A percentile compares a stretch with the other conserved stretches of the same genome.
Conservation (phyloP, 2,888 invertebrate species). For the Dastarcus helophoroides region DNA sequence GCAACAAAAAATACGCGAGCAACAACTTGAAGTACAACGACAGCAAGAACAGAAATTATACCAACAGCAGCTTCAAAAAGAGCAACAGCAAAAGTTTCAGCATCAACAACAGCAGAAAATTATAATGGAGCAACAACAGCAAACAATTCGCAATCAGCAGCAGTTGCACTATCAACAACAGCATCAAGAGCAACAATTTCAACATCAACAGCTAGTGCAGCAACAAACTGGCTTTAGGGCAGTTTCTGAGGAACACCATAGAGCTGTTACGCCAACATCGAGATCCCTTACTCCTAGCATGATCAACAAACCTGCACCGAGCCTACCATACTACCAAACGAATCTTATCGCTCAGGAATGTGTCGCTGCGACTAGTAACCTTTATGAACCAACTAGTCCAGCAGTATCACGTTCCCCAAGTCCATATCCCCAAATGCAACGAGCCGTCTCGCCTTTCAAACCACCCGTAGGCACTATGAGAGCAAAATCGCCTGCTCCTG, state of each 20-base stretch:
- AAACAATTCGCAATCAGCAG: constrained; percentile 4
- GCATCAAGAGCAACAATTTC: constrained; percentile 7
- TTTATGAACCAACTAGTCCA: constrained; percentile 50
- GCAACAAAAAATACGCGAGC: no score
- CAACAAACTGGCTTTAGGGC: constrained; percentile 42
- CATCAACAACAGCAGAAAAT: constrained; percentile 8
- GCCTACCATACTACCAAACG: constrained; percentile 69
- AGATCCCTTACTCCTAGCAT: constrained; percentile 58
- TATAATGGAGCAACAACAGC: background rate
- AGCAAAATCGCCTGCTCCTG: constrained; percentile 57
- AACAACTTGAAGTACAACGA: constrained; percentile 16
- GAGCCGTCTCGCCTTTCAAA: constrained; percentile 29
- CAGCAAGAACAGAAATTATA: constrained; percentile 12
- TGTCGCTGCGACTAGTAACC: constrained; percentile 45
- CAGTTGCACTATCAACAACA: constrained; percentile 3
- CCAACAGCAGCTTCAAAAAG: constrained; percentile 15
- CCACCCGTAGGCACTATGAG: constrained; percentile 33
- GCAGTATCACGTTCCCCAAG: constrained; percentile 52
- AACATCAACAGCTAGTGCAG: background rate
- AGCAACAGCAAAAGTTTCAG: constrained; percentile 18
- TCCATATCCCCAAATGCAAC: constrained; percentile 39
- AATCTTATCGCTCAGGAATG: constrained; percentile 60
- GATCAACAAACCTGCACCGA: constrained; percentile 63
- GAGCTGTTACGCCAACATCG: constrained; percentile 42
- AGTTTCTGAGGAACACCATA: no score